Evolutionary conservation across 2,113 vertebrate genomes (phyloP), one percentile per base, ranked within the genome.

Genomic region (Cyanistes caeruleus): DNA sequence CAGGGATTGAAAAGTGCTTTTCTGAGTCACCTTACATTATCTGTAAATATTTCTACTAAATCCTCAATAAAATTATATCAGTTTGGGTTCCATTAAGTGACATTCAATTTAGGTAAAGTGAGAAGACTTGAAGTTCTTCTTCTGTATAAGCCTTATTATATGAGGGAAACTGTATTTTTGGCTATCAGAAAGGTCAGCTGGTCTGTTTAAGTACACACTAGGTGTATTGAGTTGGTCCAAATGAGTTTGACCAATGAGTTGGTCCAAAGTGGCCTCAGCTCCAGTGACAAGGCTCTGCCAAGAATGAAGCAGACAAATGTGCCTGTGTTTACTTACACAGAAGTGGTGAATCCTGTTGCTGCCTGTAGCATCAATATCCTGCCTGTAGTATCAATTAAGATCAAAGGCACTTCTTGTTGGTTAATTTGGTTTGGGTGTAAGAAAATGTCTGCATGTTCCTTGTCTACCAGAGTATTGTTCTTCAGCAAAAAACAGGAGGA

Each of bases 11-110:
- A 97, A 96, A 96, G 67, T 96, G 20, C 5, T 73, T 95, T 86
- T 93, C 92, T 95, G 91, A 56, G 84, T 96, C 97, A 58, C 69
- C 90, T 95, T 87, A 74, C 79, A 93, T 97, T 90, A 67, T 91
- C 79, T 97, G 89, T 96, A 95, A 97, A 97, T 87, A 95, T 90
- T 92, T 94, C 78, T 93, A 97, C 64, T 95, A 90, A 90, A 81
- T 59, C 55, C 41, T 64, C 74, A 88, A 58, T 64, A 93, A 95
- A 97, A 59, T 49, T 44, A 1, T 44, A 69, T 77, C 51, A 48
- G 11, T 28, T 39, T 63, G 43, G 77, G 58, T 96, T 95, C 97
- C 87, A 97, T 97, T 97, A 96, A 24, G 70, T 80, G 84, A n/a
- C 94, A 94, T 97, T 97, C 77, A 87, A 8, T 76, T 84, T 89